Evolutionary conservation across 2,113 vertebrate species (phyloP).

Genomic region (Anguilla rostrata): DNA sequence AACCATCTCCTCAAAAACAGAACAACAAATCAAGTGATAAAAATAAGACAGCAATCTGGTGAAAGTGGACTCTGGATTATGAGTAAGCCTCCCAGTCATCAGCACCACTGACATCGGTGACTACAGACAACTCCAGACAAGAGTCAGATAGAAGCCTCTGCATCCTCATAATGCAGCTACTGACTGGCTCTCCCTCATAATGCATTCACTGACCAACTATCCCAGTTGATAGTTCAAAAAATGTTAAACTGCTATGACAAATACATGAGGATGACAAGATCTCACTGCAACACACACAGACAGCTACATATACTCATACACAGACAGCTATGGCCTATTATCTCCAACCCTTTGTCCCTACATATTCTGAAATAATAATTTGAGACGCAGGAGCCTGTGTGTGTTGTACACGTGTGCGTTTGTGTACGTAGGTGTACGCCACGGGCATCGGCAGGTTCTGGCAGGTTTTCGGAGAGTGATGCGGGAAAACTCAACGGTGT

Average conservation of each 20-base stretch:
- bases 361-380: no score
- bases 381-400: neutral
- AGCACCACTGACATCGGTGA: slow-evolving; percentile 78
- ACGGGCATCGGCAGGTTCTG: no score
- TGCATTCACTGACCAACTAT: no score
- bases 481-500: no score
- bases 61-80: no score
- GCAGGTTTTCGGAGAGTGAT: no score
- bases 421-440: slow-evolving; percentile 29
- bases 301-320: no score
- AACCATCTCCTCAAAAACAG: neutral
- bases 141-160: slow-evolving; percentile 44
- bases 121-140: slow-evolving; percentile 68
- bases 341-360: no score
- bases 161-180: neutral
- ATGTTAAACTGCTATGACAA: no score
- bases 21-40: neutral
- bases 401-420: neutral
- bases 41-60: neutral
- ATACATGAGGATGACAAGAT: neutral
- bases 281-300: slow-evolving; percentile 16
- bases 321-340: no score
- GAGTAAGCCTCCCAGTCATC: slow-evolving; percentile 63
- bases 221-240: no score
- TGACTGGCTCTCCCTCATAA: neutral